These are phyloP conservation scores for Drosophila paramelanica DNA, from an alignment of 2,888 invertebrate species.

Conservation along the genomic window DNA sequence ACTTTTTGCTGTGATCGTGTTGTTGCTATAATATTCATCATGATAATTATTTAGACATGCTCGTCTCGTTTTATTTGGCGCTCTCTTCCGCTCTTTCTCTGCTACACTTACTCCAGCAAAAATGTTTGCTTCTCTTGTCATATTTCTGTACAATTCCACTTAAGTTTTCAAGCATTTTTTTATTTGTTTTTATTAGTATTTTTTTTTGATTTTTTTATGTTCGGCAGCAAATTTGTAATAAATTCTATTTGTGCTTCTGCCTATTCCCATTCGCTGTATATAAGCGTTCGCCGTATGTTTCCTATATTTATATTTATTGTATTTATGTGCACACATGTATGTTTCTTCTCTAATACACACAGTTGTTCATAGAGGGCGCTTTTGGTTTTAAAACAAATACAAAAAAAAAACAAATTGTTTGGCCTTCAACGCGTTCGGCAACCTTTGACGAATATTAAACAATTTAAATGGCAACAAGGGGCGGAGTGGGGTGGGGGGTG, in stretches of 20 bases:
- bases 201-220: constrained; percentile 27
- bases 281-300: constrained; percentile 46
- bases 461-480: constrained; percentile 55
- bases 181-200: constrained; percentile 18
- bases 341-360: constrained; percentile 15
- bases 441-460: constrained; percentile 80
- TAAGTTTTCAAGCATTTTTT: constrained; percentile 37
- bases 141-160: constrained; percentile 61
- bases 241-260: constrained; percentile 57
- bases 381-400: constrained; percentile 36
- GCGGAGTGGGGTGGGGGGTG: neutral
- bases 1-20: constrained; percentile 28
- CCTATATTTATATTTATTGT: constrained; percentile 52
- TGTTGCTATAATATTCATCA: constrained; percentile 35
- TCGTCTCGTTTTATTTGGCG: constrained; percentile 22
- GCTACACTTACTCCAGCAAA: constrained; percentile 22
- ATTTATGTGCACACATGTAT: constrained; percentile 19
- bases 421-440: constrained; percentile 77
- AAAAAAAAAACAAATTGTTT: constrained; percentile 55
- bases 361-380: constrained; percentile 55
- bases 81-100: constrained; percentile 24
- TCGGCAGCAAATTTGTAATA: constrained; percentile 68
- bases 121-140: constrained; percentile 46
- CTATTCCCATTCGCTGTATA: constrained; percentile 51
- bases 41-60: constrained; percentile 57